Evolutionary conservation across 2,113 vertebrate genomes (phyloP).

Genomic region (Cynopterus brachyotis): DNA sequence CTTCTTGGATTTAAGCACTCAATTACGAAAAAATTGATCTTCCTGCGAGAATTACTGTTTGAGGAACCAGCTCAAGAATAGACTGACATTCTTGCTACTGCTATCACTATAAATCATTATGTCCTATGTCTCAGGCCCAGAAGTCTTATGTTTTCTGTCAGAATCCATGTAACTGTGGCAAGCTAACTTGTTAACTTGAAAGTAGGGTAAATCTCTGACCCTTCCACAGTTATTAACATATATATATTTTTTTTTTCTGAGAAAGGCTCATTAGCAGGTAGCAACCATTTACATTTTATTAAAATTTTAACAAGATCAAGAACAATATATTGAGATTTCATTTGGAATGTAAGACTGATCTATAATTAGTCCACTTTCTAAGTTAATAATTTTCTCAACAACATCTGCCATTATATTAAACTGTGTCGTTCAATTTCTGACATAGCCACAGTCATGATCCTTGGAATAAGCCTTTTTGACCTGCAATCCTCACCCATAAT

Average conservation of each 20-base stretch:
- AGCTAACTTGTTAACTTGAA: neutral
- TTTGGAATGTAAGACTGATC: neutral
- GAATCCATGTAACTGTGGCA: neutral
- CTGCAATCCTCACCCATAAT: neutral
- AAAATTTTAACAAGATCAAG: neutral
- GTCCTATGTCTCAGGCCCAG: neutral
- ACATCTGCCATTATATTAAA: neutral
- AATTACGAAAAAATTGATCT: neutral
- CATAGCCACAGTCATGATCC: neutral
- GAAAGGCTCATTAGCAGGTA: neutral
- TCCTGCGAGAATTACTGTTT: neutral
- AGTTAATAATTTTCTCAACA: neutral
- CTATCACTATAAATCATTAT: neutral
- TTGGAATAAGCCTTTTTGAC: neutral
- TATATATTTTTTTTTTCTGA: neutral
- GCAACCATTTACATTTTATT: neutral
- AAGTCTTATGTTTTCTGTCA: neutral
- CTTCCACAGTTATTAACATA: neutral
- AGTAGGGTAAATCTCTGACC: neutral
- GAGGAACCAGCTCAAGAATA: neutral
- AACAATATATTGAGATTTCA: neutral
- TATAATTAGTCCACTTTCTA: neutral
- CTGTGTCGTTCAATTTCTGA: neutral
- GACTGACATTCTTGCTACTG: neutral
- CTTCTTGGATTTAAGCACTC: neutral